Conservation (phyloP, 2,797 vertebrate species). For the Coilia nasus region DNA sequence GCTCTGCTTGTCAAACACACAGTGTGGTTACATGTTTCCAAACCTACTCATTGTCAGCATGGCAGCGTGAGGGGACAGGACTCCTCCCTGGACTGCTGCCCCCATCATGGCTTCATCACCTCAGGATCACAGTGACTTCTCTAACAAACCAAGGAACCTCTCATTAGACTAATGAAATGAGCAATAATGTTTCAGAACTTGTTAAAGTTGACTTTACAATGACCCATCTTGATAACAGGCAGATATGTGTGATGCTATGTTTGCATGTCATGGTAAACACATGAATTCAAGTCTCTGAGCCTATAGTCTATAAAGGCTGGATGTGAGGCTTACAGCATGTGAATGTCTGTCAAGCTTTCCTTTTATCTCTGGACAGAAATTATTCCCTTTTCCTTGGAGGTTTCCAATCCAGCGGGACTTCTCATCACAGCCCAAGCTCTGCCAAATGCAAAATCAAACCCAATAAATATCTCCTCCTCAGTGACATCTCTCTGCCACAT, state of each 20-base stretch:
- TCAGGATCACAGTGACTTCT: not conserved
- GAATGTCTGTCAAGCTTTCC: constrained; percentile 34
- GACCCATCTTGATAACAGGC: not conserved
- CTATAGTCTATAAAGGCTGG: constrained; percentile 9
- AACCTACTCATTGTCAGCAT: not conserved
- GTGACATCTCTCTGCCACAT: constrained; percentile 28
- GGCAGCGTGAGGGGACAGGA: not conserved
- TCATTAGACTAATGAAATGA: not conserved
- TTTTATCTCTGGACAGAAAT: constrained; percentile 50
- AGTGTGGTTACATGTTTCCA: not conserved
- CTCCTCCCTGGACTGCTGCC: not conserved
- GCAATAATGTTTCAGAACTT: not conserved
- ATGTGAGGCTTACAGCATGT: constrained; percentile 24
- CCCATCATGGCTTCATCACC: not conserved
- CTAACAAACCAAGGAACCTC: not conserved
- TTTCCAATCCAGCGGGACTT: constrained; percentile 40
- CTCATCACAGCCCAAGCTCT: constrained; percentile 41
- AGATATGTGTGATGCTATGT: not conserved
- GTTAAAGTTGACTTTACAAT: not conserved
- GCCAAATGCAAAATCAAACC: constrained; percentile 34
- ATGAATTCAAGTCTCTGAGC: constrained; percentile 1
- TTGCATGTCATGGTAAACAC: constrained; percentile 9
- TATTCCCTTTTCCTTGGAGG: constrained; percentile 35
- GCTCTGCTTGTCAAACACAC: not conserved
- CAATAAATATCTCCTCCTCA: constrained; percentile 46